Evolutionary conservation across 2,888 invertebrate genomes (phyloP).

Genomic region (Gerosis bhagava): DNA sequence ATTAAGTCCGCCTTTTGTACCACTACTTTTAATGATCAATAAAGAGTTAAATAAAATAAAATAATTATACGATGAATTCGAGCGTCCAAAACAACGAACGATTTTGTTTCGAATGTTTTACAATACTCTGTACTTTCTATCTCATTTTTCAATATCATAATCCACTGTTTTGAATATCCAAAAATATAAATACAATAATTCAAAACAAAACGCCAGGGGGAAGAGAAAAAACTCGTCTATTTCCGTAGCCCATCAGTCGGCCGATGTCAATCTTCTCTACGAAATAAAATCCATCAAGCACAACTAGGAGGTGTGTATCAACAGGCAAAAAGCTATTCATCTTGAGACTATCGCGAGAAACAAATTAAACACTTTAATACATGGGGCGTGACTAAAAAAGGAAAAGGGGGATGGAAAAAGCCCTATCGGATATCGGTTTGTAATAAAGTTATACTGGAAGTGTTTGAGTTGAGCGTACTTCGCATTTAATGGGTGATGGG

Average conservation of each 20-base stretch:
- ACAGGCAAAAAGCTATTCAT: conserved; percentile 53
- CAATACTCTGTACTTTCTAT: no score
- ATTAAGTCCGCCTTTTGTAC: no score
- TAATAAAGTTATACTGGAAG: no score
- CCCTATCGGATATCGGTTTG: conserved; percentile 40
- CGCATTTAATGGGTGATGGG: no score
- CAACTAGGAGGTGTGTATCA: conserved; percentile 48
- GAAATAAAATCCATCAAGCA: conserved; percentile 56
- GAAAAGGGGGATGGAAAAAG: conserved; percentile 45
- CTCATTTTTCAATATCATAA: no score
- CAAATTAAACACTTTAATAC: conserved; percentile 80
- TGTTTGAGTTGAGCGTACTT: no score
- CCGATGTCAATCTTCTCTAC: conserved; percentile 54
- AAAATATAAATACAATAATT: not conserved
- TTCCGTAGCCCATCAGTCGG: conserved; percentile 41
- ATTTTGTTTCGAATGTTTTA: no score
- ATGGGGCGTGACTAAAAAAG: conserved; percentile 76
- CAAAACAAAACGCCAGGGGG: not conserved
- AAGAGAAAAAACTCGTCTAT: conserved; percentile 23
- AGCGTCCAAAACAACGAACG: no score
- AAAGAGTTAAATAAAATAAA: no score
- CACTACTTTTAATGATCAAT: no score
- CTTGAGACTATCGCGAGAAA: conserved; percentile 60
- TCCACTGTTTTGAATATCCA: no score
- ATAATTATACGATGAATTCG: no score